Evolutionary conservation across 2,888 invertebrate species (phyloP).

Genomic region (Cephonodes hylas): DNA sequence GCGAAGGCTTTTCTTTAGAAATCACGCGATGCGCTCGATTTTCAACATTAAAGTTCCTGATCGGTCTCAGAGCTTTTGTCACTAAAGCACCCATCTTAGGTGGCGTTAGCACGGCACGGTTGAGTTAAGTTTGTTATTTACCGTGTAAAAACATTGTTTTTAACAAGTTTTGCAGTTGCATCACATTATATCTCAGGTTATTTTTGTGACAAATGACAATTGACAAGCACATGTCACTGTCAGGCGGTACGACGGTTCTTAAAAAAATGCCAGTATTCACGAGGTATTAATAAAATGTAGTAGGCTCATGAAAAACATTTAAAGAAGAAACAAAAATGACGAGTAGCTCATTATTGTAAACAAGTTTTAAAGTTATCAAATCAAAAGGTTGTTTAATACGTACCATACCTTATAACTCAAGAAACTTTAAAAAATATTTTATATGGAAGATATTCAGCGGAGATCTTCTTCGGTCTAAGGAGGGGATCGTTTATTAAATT

Average conservation of each 20-base stretch:
- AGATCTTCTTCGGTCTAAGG: too few species aligned
- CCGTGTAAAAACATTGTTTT: not conserved
- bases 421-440: too few species aligned
- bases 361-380: too few species aligned
- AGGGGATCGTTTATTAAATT: too few species aligned
- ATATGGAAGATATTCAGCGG: too few species aligned
- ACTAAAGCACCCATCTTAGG: conserved; percentile 85
- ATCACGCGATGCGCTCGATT: conserved; percentile 87
- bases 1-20: conserved; percentile 82
- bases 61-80: conserved; percentile 80
- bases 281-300: too few species aligned
- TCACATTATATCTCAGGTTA: conserved; percentile 38
- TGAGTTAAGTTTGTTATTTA: not conserved
- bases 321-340: not conserved
- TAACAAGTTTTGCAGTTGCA: conserved; percentile 18
- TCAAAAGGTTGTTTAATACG: too few species aligned
- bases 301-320: too few species aligned
- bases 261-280: conserved; percentile 22
- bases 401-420: too few species aligned
- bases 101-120: conserved; percentile 50
- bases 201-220: conserved; percentile 25
- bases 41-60: conserved; percentile 87
- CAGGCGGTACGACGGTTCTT: conserved; percentile 28
- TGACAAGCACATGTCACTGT: conserved; percentile 13
- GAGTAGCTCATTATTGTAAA: not conserved